Percentiles rank a stretch among this genome's conserved stretches.
These are phyloP conservation scores for Acridotheres tristis DNA, from an alignment of 2,797 vertebrate species.

Conservation along the genomic window DNA sequence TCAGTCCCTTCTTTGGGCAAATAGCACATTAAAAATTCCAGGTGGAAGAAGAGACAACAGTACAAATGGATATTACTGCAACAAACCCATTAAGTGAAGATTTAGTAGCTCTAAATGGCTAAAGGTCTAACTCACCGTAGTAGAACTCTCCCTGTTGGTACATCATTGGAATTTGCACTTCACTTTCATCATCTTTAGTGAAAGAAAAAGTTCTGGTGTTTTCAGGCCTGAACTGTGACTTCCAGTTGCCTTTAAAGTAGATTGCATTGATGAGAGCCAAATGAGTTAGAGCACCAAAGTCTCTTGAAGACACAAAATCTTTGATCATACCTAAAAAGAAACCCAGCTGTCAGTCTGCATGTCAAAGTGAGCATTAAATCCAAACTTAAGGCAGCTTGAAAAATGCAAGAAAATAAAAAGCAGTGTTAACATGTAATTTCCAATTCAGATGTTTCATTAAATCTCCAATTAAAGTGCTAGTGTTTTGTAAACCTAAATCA, in stretches of 20 bases:
- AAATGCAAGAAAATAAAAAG: conserved; percentile 54
- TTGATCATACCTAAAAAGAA: conserved; percentile 86
- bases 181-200: conserved; percentile 95
- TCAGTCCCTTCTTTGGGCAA: not conserved
- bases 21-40: not conserved
- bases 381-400: conserved; percentile 23
- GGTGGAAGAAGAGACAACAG: not conserved
- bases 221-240: conserved; percentile 95
- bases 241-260: conserved; percentile 98
- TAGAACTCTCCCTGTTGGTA: conserved; percentile 99
- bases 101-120: not conserved
- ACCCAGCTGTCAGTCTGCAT: conserved; percentile 19
- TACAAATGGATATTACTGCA: not conserved
- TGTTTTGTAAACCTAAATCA: conserved; percentile 55
- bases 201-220: conserved; percentile 98
- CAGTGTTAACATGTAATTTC: conserved; percentile 48
- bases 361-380: conserved; percentile 40
- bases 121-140: conserved; percentile 82
- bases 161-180: conserved; percentile 99
- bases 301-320: conserved; percentile 88
- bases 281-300: conserved; percentile 88
- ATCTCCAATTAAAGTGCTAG: conserved; percentile 46
- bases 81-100: not conserved
- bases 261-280: conserved; percentile 91
- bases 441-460: conserved; percentile 48